Base-by-base conservation (phyloP, 2,797 vertebrate genomes). In the Sebastes elongatus region DNA sequence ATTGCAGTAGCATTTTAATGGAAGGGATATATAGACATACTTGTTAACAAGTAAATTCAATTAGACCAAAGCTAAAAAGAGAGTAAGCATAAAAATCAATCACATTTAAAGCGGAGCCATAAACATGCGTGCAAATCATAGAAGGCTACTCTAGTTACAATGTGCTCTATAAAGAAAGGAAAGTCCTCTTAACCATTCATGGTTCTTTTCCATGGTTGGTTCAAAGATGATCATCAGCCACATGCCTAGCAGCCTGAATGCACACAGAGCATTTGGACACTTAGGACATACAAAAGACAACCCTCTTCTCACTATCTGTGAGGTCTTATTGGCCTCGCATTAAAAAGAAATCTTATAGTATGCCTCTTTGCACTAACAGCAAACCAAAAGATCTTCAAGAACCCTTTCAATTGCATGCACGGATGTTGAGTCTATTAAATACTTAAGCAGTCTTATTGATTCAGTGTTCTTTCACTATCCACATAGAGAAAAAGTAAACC, bases 1-100 rank as follows among this genome's bases (percentile, higher is more conserved):
- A 65, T 28, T 68, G 32, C 66, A 64, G 81, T 78, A 65, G 71
- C 52, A 33, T 87, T 86, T 87, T 88, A 91, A 92, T 90, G 57
- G 67, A 71, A 33, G n/a, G 38, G 38, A 71, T 87, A 84, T 80
- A 71, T 20, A 78, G 76, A 78, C 49, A 56, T 20, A 28, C 65
- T 80, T 85, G 86, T 89, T 89, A 84, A 89, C 86, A 86, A 80
- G 86, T 76, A 84, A 86, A 91, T 89, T 86, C 69, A 87, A 88
- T 92, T 84, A 82, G 70, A 66, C 18, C 6, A 23, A 52, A 76
- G 67, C 71, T 64, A 22, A 71, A 52, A 52, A 53, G 65, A 64
- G 20, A 2, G 52, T 60, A 46, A 60, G 57, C 35, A 25, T 33
- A 25, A 35, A 71, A 83, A 49, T 7, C 18, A 38, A 63, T 38